A percentile compares a stretch with the other conserved stretches of the same genome.
Evolutionary conservation across 1,140 invertebrate species (phyloP).

Genomic region (Alviniconcha marisindica): DNA sequence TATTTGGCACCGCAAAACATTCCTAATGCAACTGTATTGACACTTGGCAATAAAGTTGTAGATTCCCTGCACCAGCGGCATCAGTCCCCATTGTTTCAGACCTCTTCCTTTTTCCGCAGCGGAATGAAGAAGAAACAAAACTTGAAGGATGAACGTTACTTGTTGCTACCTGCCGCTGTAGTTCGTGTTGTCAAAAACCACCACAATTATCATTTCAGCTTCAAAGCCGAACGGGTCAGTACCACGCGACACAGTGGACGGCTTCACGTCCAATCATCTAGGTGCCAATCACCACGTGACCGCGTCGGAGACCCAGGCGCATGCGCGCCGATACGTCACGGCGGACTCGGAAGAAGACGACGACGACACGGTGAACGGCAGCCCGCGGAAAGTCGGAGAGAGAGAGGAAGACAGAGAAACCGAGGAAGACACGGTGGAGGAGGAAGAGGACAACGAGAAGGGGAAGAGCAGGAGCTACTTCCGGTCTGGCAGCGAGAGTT

Average conservation of each 20-base stretch:
- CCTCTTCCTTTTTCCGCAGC: no score
- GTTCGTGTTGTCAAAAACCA: no score
- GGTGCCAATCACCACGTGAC: not conserved
- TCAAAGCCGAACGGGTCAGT: not conserved
- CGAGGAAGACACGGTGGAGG: constrained; percentile 7
- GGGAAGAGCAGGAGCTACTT: not conserved
- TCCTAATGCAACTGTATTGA: not conserved
- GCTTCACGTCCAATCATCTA: not conserved
- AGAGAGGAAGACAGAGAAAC: not conserved
- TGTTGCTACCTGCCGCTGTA: no score
- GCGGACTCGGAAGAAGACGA: not conserved
- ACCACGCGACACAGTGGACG: not conserved
- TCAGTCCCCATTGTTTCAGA: no score
- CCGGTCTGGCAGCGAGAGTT: constrained; percentile 43
- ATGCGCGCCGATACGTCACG: not conserved
- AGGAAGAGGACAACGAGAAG: not conserved
- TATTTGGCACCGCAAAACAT: no score
- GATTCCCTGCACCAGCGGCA: no score
- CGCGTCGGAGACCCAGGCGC: not conserved
- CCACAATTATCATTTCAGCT: not conserved
- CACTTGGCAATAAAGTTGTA: no score
- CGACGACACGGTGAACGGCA: not conserved
- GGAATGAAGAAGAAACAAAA: no score
- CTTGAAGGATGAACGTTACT: no score
- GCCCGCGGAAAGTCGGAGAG: not conserved